Base-by-base conservation (phyloP, 2,797 vertebrate species). In the Crocidura indochinensis region DNA sequence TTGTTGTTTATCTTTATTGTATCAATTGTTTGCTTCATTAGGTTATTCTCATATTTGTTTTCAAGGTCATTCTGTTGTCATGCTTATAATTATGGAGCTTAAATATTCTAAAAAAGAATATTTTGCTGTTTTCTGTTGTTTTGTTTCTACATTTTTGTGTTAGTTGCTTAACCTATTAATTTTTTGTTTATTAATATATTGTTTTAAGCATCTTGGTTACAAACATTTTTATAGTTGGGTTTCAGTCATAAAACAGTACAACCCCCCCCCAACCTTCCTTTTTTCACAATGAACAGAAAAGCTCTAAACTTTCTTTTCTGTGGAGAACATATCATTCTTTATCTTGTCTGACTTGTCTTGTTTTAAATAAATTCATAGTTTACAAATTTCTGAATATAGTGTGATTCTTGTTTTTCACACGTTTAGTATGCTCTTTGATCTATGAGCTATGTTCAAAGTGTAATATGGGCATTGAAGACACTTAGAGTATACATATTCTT, bases 1-100 rank as follows among this genome's bases (percentile, higher is more conserved):
- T 38, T 38, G 38, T n/a, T 14, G 15, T 60, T 65, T 2, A 12
- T 74, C 44, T 86, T 93, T 64, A 47, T 24, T 87, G 1, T 84
- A 65, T 31, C 29, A 62, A 10, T 77, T 77, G 72, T n/a, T 27
- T 49, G 2, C 64, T 82, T 80, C 29, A 62, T 75, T 73, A 80
- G 24, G 17, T n/a, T 31, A 51, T 86, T 88, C 72, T 22, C 26
- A 81, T 56, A 31, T 77, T 90, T 73, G 51, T 84, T 31, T 84
- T 84, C 29, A 26, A 62, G 49, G 51, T 65, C 64, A 71, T 76
- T 93, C 10, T 83, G 67, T 80, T 88, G 38, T 38, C 38, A 38
- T 38, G 5, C 38, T 38, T 38, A 5, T 38, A 38, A 38, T 38
- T 38, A 38, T 38, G 38, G 38, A 2, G 38, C 38, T 38, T 38